Percentiles rank a stretch among this genome's conserved stretches.
phyloP scores from a whole-genome alignment of 2,113 vertebrate species.

The Gavia stellata region DNA sequence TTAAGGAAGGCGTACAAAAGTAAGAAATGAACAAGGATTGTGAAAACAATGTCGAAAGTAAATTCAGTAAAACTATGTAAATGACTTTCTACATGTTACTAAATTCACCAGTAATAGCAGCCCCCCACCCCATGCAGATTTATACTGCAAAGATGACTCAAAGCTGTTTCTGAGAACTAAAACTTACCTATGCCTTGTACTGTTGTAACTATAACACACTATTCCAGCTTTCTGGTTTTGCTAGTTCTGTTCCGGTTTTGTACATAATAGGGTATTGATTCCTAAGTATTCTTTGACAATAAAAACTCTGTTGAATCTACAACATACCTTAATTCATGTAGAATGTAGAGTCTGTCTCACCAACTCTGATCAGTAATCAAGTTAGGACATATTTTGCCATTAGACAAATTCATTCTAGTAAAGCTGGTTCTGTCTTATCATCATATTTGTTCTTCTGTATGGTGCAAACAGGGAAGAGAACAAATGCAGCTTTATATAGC shows the following conservation, averaged over 20 bases:
- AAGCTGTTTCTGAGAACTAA: neutral
- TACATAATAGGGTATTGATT: neutral
- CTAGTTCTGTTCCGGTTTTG: neutral
- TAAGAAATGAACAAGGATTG: neutral
- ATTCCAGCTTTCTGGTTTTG: neutral
- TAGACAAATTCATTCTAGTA: neutral
- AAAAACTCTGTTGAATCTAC: neutral
- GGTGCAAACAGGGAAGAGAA: neutral
- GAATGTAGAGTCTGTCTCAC: neutral
- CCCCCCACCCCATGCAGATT: neutral
- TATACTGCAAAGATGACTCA: neutral
- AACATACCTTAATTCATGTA: neutral
- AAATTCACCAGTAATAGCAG: neutral
- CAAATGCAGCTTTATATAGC: neutral
- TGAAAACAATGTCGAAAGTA: neutral
- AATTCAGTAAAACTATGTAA: neutral
- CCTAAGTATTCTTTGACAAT: neutral
- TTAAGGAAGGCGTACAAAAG: neutral
- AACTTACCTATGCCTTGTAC: neutral
- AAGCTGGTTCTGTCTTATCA: neutral
- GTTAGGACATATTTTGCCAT: neutral
- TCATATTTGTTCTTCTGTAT: neutral
- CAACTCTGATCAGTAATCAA: neutral
- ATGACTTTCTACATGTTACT: neutral
- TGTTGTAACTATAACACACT: neutral